Evolutionary conservation across 2,113 vertebrate genomes (phyloP).

Genomic region (Otolemur garnettii): DNA sequence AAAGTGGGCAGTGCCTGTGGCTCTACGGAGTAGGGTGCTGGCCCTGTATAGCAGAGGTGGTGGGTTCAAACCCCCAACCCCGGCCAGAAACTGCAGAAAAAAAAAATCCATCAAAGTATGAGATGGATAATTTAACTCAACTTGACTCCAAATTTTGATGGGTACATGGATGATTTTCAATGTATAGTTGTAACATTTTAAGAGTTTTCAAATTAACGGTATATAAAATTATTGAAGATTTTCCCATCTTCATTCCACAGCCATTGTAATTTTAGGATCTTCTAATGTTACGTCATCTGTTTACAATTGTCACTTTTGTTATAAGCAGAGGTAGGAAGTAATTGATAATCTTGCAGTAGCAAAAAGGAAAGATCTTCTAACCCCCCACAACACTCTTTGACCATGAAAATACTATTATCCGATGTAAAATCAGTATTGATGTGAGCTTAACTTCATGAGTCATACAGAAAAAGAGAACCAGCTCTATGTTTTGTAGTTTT

Average conservation of each 20-base stretch:
- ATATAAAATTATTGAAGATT: background rate
- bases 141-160: background rate
- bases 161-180: background rate
- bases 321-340: background rate
- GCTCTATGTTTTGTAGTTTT: background rate
- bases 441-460: background rate
- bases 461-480: background rate
- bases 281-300: background rate
- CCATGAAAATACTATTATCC: background rate
- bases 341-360: background rate
- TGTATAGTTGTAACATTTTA: conserved; percentile 31
- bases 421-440: background rate
- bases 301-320: background rate
- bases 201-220: background rate
- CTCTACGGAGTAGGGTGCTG: no score
- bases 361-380: background rate
- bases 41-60: no score
- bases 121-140: conserved; percentile 4
- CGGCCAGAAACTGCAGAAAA: no score
- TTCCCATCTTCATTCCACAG: background rate
- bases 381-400: background rate
- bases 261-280: background rate
- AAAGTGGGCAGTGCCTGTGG: background rate
- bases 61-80: no score
- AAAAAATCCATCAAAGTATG: background rate